These are phyloP conservation scores for Apodemus agrarius DNA, from an alignment of 2,797 vertebrate genomes.

Conservation along the genomic window DNA sequence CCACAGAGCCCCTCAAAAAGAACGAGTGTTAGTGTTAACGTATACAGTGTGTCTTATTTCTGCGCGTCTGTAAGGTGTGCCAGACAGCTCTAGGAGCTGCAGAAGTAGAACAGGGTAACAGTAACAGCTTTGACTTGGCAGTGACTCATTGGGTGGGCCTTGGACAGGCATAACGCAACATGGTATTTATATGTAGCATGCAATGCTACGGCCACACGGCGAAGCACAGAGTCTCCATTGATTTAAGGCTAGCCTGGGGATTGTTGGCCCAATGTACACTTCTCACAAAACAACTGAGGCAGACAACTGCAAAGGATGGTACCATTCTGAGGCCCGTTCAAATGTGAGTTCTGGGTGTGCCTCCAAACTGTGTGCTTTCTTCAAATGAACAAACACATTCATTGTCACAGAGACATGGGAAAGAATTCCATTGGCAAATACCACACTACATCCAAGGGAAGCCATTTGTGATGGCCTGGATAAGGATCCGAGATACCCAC, in stretches of 20 bases:
- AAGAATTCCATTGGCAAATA: background rate
- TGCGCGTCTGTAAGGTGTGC: background rate
- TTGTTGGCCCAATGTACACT: background rate
- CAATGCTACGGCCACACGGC: background rate
- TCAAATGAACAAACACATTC: background rate
- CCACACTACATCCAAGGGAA: background rate
- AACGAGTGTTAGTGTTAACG: rapidly evolving
- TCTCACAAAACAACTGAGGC: background rate
- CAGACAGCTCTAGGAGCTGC: background rate
- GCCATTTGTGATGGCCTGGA: background rate
- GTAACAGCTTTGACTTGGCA: background rate
- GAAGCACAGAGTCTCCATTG: background rate
- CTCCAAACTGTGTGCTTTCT: background rate
- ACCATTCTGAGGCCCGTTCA: background rate
- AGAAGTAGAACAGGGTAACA: background rate
- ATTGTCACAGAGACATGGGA: background rate
- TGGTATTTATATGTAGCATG: background rate
- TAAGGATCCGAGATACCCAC: background rate
- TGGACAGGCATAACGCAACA: rapidly evolving
- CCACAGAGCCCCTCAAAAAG: background rate
- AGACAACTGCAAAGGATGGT: background rate
- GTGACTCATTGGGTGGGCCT: background rate
- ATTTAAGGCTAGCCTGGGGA: background rate
- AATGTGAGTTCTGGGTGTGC: background rate
- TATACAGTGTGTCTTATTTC: background rate